Conservation (phyloP, 2,888 invertebrate genomes). For the Hirtodrosophila cameraria region DNA sequence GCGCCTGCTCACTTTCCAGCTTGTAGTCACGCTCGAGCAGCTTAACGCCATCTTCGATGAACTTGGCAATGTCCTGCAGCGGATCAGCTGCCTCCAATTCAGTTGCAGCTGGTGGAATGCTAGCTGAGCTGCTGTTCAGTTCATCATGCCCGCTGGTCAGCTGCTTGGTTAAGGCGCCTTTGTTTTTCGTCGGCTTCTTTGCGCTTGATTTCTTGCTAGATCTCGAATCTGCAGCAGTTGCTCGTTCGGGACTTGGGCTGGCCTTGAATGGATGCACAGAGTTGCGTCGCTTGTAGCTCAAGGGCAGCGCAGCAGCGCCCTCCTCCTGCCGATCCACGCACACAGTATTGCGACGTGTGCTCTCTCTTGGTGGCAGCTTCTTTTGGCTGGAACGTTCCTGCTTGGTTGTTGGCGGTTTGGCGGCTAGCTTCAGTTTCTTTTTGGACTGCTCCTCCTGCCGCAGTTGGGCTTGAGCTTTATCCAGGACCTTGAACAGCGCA, state of each 20-base stretch:
- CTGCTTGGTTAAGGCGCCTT: too few relatives aligned
- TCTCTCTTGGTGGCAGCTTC: constrained; percentile 20
- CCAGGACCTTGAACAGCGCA: constrained; percentile 61
- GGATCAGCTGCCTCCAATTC: constrained; percentile 75
- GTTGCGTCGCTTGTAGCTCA: constrained; percentile 45
- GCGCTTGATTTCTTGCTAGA: constrained; percentile 28
- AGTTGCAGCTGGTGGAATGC: constrained; percentile 18
- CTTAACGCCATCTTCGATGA: constrained; percentile 82
- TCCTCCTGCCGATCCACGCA: constrained; percentile 42
- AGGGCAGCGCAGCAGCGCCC: neutral
- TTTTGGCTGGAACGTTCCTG: constrained; percentile 19
- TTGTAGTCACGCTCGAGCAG: constrained; percentile 80
- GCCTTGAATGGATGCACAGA: constrained; percentile 55
- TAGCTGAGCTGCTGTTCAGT: constrained; percentile 8
- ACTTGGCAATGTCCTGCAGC: constrained; percentile 81
- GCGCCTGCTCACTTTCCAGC: constrained; percentile 67
- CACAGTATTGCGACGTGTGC: constrained; percentile 16
- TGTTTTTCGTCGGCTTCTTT: too few relatives aligned
- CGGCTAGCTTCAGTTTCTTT: constrained; percentile 43
- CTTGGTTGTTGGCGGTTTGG: constrained; percentile 16
- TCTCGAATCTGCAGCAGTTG: constrained; percentile 14
- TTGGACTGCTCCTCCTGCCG: constrained; percentile 55
- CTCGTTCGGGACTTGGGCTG: constrained; percentile 23
- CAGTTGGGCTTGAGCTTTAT: constrained; percentile 44
- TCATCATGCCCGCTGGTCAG: constrained; percentile 19